These are phyloP conservation scores for Perca flavescens DNA, from an alignment of 2,113 vertebrate species.

Conservation along the genomic window DNA sequence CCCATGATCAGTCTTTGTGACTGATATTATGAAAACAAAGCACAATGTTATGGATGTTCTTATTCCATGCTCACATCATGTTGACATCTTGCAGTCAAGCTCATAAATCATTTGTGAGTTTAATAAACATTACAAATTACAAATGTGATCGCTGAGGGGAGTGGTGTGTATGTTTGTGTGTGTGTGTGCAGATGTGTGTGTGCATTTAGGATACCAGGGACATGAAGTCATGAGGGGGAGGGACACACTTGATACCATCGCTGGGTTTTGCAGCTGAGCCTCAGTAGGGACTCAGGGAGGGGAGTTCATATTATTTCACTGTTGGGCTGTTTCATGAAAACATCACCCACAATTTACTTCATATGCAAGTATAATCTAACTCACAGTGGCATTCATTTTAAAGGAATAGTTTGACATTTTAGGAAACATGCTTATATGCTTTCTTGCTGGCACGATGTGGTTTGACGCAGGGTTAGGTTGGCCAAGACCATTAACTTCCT, in stretches of 20 bases:
- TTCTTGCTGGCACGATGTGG: too few relatives aligned
- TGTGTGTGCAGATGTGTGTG: constrained; percentile 22
- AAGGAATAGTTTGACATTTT: constrained; percentile 5
- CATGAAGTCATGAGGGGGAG: constrained; percentile 66
- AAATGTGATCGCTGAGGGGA: constrained; percentile 50
- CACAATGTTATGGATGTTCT: constrained; percentile 25
- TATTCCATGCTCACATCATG: constrained; percentile 38
- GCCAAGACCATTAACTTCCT: neutral
- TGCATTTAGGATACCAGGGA: constrained; percentile 51
- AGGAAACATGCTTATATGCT: too few relatives aligned
- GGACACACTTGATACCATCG: constrained; percentile 61
- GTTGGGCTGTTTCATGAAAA: neutral
- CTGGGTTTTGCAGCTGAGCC: constrained; percentile 49
- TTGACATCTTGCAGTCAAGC: constrained; percentile 52
- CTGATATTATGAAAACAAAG: constrained; percentile 34
- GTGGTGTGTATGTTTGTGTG: constrained; percentile 31
- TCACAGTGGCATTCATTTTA: neutral
- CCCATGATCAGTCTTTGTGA: constrained; percentile 23
- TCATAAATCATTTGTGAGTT: constrained; percentile 62
- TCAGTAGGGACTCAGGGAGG: constrained; percentile 40
- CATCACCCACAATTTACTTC: constrained; percentile 18
- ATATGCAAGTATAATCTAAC: neutral
- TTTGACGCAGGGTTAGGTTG: neutral
- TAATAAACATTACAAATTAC: constrained; percentile 55
- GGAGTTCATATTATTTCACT: constrained; percentile 6